phyloP scores from a whole-genome alignment of 2,113 vertebrate genomes.

The Dasyornis broadbenti region DNA sequence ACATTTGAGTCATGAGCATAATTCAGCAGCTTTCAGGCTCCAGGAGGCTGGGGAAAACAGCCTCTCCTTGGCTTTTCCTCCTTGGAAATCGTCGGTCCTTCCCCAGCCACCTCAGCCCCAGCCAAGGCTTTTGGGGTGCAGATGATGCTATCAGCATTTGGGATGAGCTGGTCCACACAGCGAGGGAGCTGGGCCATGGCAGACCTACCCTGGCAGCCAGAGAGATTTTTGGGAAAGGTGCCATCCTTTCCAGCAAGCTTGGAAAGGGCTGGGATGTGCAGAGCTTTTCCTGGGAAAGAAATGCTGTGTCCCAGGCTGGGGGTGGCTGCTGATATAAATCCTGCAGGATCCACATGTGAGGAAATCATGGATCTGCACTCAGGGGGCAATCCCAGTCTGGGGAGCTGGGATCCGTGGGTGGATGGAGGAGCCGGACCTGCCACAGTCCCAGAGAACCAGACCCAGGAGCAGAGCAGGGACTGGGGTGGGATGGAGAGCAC shows the following conservation, averaged over 20 bases:
- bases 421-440: background rate
- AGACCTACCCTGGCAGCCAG: background rate
- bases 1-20: background rate
- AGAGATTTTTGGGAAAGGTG: background rate
- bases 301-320: accelerated
- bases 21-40: background rate
- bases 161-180: background rate
- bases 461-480: background rate
- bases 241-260: background rate
- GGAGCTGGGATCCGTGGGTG: background rate
- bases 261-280: background rate
- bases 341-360: accelerated
- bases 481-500: background rate
- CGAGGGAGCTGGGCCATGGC: background rate
- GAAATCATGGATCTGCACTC: background rate
- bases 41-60: accelerated
- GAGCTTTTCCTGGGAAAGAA: background rate
- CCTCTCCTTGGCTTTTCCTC: background rate
- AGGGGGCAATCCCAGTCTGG: background rate
- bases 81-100: background rate
- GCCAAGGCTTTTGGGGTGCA: background rate
- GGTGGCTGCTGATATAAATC: background rate
- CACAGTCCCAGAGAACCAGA: accelerated
- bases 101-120: accelerated
- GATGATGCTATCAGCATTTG: background rate